A percentile compares a stretch with the other conserved stretches of the same genome.
These are phyloP conservation scores for Apocrypta bakeri DNA, from an alignment of 1,140 invertebrate genomes.

Conservation along the genomic window DNA sequence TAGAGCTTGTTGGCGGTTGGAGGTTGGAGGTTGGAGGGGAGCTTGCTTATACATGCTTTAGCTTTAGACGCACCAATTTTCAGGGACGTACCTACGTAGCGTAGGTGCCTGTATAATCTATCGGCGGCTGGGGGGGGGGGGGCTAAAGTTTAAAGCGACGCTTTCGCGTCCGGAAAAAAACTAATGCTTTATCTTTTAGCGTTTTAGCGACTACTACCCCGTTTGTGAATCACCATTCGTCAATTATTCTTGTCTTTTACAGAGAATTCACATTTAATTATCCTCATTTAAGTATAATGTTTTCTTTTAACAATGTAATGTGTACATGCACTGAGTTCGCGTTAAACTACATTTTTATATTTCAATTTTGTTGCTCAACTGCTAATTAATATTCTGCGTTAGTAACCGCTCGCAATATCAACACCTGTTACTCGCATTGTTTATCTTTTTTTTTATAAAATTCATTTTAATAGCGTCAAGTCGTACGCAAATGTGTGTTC, in stretches of 20 bases:
- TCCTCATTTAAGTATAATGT: no score
- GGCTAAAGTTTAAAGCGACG: no score
- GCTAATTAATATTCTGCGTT: no score
- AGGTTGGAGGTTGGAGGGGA: no score
- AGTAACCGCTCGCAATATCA: neutral
- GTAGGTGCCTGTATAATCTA: neutral
- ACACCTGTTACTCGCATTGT: neutral
- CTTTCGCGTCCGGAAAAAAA: neutral
- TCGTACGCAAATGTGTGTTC: neutral
- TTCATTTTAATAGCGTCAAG: neutral
- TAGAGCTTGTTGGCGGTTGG: no score
- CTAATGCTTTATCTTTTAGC: neutral
- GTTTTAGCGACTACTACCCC: neutral
- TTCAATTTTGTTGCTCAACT: no score
- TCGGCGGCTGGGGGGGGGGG: no score
- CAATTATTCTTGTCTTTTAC: neutral
- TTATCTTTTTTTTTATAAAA: neutral
- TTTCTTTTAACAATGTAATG: no score
- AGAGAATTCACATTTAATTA: no score
- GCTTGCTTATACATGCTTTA: no score
- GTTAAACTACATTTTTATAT: no score
- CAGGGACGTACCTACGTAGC: constrained; percentile 14
- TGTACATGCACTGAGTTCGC: no score
- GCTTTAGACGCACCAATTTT: neutral
- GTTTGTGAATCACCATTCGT: neutral